phyloP scores from a whole-genome alignment of 1,140 invertebrate species.

The Aleiodes sp. region DNA sequence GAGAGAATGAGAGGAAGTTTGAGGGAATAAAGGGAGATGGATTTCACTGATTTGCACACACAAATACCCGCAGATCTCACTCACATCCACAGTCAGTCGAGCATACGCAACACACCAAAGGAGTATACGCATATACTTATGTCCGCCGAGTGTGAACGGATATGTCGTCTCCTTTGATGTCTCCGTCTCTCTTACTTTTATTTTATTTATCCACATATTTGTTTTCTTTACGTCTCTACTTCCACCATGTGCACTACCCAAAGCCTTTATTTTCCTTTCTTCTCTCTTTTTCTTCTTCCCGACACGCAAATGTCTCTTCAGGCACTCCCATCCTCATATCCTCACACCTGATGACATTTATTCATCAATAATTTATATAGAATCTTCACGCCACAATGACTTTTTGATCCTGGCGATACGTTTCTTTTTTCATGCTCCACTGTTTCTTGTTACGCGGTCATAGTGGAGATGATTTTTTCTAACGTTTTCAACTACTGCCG shows the following conservation, averaged over 20 bases:
- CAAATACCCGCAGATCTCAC: background rate
- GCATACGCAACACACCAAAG: background rate
- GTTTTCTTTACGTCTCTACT: slow-evolving; percentile 17
- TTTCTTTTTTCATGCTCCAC: background rate
- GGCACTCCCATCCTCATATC: too few species aligned
- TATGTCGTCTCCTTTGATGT: slow-evolving; percentile 64
- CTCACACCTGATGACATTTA: slow-evolving; percentile 14
- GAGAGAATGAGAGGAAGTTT: background rate
- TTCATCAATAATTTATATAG: slow-evolving; percentile 21
- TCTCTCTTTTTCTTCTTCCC: too few species aligned
- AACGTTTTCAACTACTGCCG: too few species aligned
- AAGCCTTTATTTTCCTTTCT: slow-evolving; percentile 13
- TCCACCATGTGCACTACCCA: slow-evolving; percentile 8
- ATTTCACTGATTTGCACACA: slow-evolving; percentile 13
- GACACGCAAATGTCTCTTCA: too few species aligned
- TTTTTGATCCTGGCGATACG: background rate
- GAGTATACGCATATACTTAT: slow-evolving; percentile 34
- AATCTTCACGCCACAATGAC: background rate
- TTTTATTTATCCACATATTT: slow-evolving; percentile 29
- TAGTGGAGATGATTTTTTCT: slow-evolving; percentile 16
- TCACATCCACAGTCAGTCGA: slow-evolving; percentile 35
- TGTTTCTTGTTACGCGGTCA: background rate
- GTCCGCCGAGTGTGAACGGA: slow-evolving; percentile 59
- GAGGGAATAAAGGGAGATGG: background rate
- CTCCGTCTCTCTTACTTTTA: slow-evolving; percentile 38